phyloP scores from a whole-genome alignment of 2,113 vertebrate species.

The Tretioscincus oriximinensis region DNA sequence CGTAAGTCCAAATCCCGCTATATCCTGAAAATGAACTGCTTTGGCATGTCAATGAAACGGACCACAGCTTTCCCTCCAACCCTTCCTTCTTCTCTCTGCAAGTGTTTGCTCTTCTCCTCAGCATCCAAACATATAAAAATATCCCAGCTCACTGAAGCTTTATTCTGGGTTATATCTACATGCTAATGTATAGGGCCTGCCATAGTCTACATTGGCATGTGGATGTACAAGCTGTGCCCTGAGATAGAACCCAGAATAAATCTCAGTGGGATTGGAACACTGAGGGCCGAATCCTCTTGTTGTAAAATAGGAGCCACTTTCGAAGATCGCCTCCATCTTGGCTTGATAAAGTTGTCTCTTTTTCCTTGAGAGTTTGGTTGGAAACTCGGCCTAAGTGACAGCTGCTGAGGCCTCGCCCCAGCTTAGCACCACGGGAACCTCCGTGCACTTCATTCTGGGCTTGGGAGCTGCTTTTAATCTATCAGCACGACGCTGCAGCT shows the following conservation, averaged over 20 bases:
- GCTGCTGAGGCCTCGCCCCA: constrained; percentile 87
- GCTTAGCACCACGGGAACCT: constrained; percentile 81
- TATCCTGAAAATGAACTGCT: too few species aligned
- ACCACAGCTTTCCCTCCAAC: too few species aligned
- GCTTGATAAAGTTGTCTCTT: constrained; percentile 72
- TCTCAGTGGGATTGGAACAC: constrained; percentile 1
- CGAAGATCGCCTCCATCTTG: constrained; percentile 34
- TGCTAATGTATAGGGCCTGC: too few species aligned
- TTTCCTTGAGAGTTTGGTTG: constrained; percentile 80
- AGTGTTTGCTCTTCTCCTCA: neutral
- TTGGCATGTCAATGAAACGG: too few species aligned
- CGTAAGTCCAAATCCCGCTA: too few species aligned
- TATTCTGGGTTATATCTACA: too few species aligned
- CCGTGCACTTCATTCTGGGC: constrained; percentile 88
- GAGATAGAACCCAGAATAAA: too few species aligned
- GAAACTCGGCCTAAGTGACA: constrained; percentile 89
- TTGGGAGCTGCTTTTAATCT: constrained; percentile 93
- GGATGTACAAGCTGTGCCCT: too few species aligned
- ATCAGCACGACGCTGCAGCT: constrained; percentile 89
- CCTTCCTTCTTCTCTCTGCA: too few species aligned
- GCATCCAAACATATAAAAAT: neutral
- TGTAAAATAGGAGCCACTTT: constrained; percentile 25
- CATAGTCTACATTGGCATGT: too few species aligned
- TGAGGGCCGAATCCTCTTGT: constrained; percentile 30
- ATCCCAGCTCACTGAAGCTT: neutral